Percentiles rank a stretch among this genome's conserved stretches.
Evolutionary conservation across 2,113 vertebrate genomes (phyloP).

Genomic region (Campylomormyrus numenius): DNA sequence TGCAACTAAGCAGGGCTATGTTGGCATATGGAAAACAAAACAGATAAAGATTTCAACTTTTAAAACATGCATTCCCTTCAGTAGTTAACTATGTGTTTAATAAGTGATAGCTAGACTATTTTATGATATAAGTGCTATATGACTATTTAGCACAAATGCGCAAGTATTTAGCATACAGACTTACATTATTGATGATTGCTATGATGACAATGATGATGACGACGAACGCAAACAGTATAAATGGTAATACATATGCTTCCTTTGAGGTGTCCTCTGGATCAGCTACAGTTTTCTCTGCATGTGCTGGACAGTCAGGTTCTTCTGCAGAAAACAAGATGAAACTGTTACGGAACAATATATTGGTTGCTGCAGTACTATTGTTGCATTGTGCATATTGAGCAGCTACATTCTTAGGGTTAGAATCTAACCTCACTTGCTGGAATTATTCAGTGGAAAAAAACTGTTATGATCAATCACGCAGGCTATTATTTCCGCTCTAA

Average conservation of each 20-base stretch:
- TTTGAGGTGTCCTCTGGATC: background rate
- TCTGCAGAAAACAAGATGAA: background rate
- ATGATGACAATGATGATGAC: slow-evolving; percentile 10
- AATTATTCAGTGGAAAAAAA: background rate
- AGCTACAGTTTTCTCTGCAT: background rate
- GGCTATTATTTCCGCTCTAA: background rate
- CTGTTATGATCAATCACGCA: background rate
- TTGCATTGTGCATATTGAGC: background rate
- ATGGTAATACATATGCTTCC: background rate
- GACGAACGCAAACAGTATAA: background rate
- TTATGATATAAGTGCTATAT: background rate
- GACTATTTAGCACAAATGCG: background rate
- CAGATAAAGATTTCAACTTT: background rate
- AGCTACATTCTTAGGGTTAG: background rate
- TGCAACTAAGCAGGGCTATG: background rate
- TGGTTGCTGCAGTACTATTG: background rate
- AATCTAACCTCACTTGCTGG: background rate
- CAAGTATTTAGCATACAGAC: background rate
- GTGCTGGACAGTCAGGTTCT: background rate
- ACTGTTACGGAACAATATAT: background rate
- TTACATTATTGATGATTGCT: slow-evolving; percentile 4
- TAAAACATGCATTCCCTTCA: background rate
- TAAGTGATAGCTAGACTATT: background rate
- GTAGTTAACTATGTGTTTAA: background rate
- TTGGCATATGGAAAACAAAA: background rate